Evolutionary conservation across 2,888 invertebrate species (phyloP).

Genomic region (Caradrina kadenii): DNA sequence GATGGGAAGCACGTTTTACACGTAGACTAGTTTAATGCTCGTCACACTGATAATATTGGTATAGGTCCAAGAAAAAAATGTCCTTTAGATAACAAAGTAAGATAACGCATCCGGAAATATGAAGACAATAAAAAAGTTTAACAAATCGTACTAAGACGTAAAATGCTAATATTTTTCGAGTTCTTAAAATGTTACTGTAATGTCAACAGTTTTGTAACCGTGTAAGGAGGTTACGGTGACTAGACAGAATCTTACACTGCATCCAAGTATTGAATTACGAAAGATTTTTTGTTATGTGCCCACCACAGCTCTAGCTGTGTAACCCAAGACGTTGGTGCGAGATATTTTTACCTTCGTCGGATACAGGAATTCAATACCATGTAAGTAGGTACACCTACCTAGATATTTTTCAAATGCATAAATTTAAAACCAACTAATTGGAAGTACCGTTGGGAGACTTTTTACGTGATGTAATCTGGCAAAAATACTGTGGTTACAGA

Average conservation of each 20-base stretch:
- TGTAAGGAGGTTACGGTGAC: slow-evolving; percentile 80
- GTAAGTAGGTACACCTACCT: slow-evolving; percentile 27
- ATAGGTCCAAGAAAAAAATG: slow-evolving; percentile 82
- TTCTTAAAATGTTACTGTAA: slow-evolving; percentile 19
- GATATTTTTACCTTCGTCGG: slow-evolving; percentile 81
- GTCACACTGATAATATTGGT: slow-evolving; percentile 82
- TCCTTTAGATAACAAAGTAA: slow-evolving; percentile 76
- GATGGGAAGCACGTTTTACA: slow-evolving; percentile 83
- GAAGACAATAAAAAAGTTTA: slow-evolving; percentile 44
- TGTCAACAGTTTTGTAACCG: slow-evolving; percentile 61
- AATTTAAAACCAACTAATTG: slow-evolving; percentile 58
- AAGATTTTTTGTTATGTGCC: slow-evolving; percentile 77
- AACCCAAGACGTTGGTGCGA: slow-evolving; percentile 76
- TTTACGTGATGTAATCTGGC: slow-evolving; percentile 60
- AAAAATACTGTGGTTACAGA: slow-evolving; percentile 61
- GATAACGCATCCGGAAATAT: slow-evolving; percentile 77
- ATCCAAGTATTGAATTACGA: slow-evolving; percentile 80
- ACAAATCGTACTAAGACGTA: slow-evolving; percentile 15
- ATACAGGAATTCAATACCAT: slow-evolving; percentile 73
- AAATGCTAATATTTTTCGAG: slow-evolving; percentile 25
- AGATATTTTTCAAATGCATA: slow-evolving; percentile 52
- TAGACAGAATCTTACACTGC: slow-evolving; percentile 84
- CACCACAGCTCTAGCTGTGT: slow-evolving; percentile 82
- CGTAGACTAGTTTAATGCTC: slow-evolving; percentile 76
- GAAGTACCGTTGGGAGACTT: slow-evolving; percentile 56